A percentile compares a stretch with the other conserved stretches of the same genome.
Evolutionary conservation across 2,113 vertebrate species (phyloP).

Genomic region (Cephalopterus ornatus): DNA sequence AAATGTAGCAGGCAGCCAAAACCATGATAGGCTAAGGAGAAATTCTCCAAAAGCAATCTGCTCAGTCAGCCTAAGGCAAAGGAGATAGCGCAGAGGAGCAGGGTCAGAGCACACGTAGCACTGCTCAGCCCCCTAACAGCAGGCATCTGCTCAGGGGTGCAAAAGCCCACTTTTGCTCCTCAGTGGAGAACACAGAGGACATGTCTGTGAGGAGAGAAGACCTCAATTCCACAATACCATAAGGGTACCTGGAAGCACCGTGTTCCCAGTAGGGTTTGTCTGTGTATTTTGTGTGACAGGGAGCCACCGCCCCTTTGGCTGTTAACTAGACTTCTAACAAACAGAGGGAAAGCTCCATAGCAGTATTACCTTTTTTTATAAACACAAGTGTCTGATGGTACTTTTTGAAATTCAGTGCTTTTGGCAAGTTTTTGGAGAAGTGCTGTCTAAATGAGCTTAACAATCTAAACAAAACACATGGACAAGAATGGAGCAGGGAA

Average conservation of each 20-base stretch:
- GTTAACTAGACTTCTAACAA: not conserved
- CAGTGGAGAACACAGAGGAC: not conserved
- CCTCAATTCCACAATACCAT: not conserved
- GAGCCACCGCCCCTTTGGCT: not conserved
- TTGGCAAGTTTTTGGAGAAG: not conserved
- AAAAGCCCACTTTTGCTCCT: not conserved
- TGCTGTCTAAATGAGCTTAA: not conserved
- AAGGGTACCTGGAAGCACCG: not conserved
- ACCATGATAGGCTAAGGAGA: rapidly evolving
- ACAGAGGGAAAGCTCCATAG: not conserved
- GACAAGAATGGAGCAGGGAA: not conserved
- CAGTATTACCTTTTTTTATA: not conserved
- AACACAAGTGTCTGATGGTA: not conserved
- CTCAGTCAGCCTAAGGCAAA: not conserved
- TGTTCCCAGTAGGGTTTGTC: not conserved
- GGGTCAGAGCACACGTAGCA: not conserved
- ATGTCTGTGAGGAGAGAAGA: not conserved
- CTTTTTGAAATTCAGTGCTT: not conserved
- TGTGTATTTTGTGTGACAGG: not conserved
- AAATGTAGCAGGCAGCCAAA: not conserved
- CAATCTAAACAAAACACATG: not conserved
- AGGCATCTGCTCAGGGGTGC: not conserved
- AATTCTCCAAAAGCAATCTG: not conserved
- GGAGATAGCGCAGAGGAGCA: not conserved
- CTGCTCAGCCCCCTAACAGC: not conserved